Evolutionary conservation across 2,797 vertebrate genomes (phyloP).

Genomic region (Squalus acanthias): DNA sequence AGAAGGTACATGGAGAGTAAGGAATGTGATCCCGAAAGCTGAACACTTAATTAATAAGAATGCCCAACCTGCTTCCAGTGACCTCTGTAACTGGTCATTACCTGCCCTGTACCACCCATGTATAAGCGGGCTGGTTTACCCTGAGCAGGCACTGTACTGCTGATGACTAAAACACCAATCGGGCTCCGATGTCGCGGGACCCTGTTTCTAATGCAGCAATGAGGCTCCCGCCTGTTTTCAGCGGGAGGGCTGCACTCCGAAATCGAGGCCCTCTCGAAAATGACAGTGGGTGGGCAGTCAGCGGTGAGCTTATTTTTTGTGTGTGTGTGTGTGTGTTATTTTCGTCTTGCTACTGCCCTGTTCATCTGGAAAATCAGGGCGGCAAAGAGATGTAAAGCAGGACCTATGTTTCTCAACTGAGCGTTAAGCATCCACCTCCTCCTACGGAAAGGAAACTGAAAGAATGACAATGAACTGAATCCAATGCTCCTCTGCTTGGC

Average conservation of each 20-base stretch:
- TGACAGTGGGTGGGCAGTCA: too few relatives aligned
- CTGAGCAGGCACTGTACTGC: not conserved
- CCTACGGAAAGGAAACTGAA: not conserved
- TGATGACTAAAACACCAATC: not conserved
- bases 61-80: not conserved
- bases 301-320: too few relatives aligned
- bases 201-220: too few relatives aligned
- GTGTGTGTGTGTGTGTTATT: too few relatives aligned
- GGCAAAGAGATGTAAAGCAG: not conserved
- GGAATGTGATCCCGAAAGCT: too few relatives aligned
- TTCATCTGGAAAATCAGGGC: not conserved
- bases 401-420: not conserved
- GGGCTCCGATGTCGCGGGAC: not conserved
- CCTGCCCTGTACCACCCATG: not conserved
- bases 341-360: too few relatives aligned
- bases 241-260: too few relatives aligned
- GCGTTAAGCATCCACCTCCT: not conserved
- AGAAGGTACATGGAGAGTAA: too few relatives aligned
- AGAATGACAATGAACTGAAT: not conserved
- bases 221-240: too few relatives aligned
- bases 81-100: too few relatives aligned
- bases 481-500: not conserved
- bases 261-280: too few relatives aligned
- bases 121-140: not conserved
- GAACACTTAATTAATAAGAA: not conserved